Percentiles rank a stretch among this genome's conserved stretches.
These are phyloP conservation scores for Saimiri boliviensis DNA, from an alignment of 2,113 vertebrate genomes.

Conservation along the genomic window DNA sequence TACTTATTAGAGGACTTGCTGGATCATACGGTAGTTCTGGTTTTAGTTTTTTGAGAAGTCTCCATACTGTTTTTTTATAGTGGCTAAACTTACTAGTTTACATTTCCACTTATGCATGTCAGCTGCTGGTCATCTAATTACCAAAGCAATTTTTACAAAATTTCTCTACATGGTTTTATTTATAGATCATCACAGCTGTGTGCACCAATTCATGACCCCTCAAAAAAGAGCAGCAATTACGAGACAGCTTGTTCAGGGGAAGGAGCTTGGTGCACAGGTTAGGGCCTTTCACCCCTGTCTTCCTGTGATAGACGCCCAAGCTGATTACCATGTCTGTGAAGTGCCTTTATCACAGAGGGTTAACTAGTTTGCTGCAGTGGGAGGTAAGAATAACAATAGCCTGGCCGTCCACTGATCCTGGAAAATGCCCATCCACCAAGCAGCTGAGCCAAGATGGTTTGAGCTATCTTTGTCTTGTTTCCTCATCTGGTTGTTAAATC, in stretches of 20 bases:
- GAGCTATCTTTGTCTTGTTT: background rate
- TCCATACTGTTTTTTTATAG: background rate
- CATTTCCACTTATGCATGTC: background rate
- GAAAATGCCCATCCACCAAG: background rate
- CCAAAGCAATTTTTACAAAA: background rate
- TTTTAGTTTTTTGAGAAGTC: background rate
- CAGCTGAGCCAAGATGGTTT: accelerated
- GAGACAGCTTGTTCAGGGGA: background rate
- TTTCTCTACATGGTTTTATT: background rate
- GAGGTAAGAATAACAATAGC: background rate
- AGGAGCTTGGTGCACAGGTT: background rate
- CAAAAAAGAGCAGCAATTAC: background rate
- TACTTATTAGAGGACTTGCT: background rate
- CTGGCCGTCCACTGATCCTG: accelerated
- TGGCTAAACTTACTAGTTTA: background rate
- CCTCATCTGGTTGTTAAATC: background rate
- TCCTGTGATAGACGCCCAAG: background rate
- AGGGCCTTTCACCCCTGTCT: background rate
- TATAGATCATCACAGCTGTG: background rate
- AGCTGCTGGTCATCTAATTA: background rate
- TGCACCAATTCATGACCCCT: background rate
- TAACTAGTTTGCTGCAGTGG: too few species aligned
- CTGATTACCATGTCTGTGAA: background rate
- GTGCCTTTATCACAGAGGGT: background rate
- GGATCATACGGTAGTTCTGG: background rate